Evolutionary conservation across 2,113 vertebrate species (phyloP).

Genomic region (Polypterus bichir): DNA sequence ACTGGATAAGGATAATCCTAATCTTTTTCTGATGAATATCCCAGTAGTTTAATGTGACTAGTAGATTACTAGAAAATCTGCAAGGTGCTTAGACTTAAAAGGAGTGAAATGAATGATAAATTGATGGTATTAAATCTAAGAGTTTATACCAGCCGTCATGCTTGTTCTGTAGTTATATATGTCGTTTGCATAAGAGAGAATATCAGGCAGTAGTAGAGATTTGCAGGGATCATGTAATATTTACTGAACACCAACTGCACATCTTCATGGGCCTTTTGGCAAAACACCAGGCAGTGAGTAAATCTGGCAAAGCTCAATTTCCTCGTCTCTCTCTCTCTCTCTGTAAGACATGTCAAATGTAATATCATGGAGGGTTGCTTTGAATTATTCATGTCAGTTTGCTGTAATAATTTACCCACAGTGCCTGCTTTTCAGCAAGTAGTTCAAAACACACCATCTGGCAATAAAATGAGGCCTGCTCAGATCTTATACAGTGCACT

Average conservation of each 20-base stretch:
- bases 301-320: slow-evolving; percentile 3
- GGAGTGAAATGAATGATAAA: too few species aligned
- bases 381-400: slow-evolving; percentile 23
- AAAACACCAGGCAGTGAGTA: neutral
- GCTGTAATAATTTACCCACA: slow-evolving; percentile 20
- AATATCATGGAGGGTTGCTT: slow-evolving; percentile 13
- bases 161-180: neutral
- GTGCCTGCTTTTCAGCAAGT: slow-evolving; percentile 5
- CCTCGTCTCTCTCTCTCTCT: neutral
- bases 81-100: too few species aligned
- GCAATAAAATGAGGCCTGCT: slow-evolving; percentile 13
- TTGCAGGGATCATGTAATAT: neutral
- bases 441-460: slow-evolving; percentile 18
- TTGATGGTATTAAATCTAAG: too few species aligned
- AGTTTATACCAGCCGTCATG: too few species aligned
- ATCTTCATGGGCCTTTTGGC: neutral
- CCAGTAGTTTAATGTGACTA: too few species aligned
- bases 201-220: neutral
- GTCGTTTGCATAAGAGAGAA: neutral
- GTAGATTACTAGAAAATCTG: too few species aligned
- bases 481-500: neutral
- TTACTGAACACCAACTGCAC: neutral
- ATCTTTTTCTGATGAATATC: too few species aligned
- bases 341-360: slow-evolving; percentile 1
- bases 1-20: too few species aligned